These are phyloP conservation scores for Gryllus longicercus DNA, from an alignment of 2,888 invertebrate genomes.

Conservation along the genomic window DNA sequence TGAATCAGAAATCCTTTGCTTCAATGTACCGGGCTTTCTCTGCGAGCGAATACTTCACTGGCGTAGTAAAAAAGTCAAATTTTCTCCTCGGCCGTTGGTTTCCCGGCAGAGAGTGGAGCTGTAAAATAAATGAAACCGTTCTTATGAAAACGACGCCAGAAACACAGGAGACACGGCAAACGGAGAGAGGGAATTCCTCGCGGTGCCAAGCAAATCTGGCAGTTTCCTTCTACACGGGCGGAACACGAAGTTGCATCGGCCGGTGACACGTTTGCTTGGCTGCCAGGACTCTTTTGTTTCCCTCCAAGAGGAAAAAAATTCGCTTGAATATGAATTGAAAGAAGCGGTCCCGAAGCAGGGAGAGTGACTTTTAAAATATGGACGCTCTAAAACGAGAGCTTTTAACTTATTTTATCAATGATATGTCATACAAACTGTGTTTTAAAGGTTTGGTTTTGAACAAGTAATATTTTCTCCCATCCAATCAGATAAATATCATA, in stretches of 20 bases:
- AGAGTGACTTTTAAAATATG: too few species aligned
- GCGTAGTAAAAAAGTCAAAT: conserved; percentile 1
- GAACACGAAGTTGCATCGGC: neutral
- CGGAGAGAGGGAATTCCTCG: neutral
- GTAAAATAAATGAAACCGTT: neutral
- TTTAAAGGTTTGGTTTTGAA: too few species aligned
- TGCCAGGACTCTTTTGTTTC: too few species aligned
- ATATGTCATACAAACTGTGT: too few species aligned
- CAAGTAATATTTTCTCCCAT: too few species aligned
- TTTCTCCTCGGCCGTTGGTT: neutral
- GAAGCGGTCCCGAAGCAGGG: too few species aligned
- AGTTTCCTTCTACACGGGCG: neutral
- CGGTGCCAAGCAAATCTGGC: neutral
- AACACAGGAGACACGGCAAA: neutral
- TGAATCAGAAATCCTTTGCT: neutral
- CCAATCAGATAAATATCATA: too few species aligned
- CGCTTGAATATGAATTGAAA: too few species aligned
- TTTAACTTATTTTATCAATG: too few species aligned
- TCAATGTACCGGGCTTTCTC: neutral
- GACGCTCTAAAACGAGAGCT: too few species aligned
- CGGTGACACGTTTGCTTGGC: neutral
- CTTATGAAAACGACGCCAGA: neutral
- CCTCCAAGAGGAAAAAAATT: too few species aligned
- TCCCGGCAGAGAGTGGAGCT: neutral
- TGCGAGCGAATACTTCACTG: neutral